Percentiles rank a stretch among this genome's conserved stretches.
Evolutionary conservation across 2,797 vertebrate genomes (phyloP).

Genomic region (Acanthurus tractus): DNA sequence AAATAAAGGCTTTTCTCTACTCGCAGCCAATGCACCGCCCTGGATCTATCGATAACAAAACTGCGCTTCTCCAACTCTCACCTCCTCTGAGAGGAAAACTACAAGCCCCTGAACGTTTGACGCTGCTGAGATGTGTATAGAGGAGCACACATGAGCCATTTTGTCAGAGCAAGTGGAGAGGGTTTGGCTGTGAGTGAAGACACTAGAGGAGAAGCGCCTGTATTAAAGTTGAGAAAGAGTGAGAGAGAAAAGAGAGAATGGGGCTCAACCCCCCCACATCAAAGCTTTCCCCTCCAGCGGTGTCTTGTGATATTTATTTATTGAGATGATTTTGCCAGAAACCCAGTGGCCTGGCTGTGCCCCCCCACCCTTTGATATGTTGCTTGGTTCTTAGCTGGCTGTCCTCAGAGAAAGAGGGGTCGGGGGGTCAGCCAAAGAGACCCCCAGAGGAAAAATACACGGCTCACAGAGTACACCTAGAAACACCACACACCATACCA

Average conservation of each 20-base stretch:
- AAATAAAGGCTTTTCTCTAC: conserved; percentile 58
- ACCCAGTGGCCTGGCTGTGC: conserved; percentile 82
- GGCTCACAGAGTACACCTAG: conserved; percentile 76
- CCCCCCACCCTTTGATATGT: conserved; percentile 85
- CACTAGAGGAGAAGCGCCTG: conserved; percentile 74
- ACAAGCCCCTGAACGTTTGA: conserved; percentile 67
- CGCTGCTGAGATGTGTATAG: conserved; percentile 59
- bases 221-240: conserved; percentile 76
- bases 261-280: conserved; percentile 82
- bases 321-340: conserved; percentile 88
- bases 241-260: conserved; percentile 77
- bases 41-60: conserved; percentile 71
- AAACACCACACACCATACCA: conserved; percentile 70
- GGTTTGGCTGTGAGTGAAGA: conserved; percentile 77
- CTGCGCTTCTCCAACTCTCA: conserved; percentile 62
- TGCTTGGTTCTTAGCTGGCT: conserved; percentile 83
- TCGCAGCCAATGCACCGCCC: conserved; percentile 52
- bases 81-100: conserved; percentile 69
- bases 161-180: conserved; percentile 79
- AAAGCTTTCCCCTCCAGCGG: conserved; percentile 83
- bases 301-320: conserved; percentile 88
- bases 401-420: conserved; percentile 81
- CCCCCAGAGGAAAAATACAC: conserved; percentile 77
- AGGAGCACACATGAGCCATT: conserved; percentile 76
- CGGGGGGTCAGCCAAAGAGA: conserved; percentile 77